Evolutionary conservation across 2,888 invertebrate genomes (phyloP).

Genomic region (Horisme vitalbata): DNA sequence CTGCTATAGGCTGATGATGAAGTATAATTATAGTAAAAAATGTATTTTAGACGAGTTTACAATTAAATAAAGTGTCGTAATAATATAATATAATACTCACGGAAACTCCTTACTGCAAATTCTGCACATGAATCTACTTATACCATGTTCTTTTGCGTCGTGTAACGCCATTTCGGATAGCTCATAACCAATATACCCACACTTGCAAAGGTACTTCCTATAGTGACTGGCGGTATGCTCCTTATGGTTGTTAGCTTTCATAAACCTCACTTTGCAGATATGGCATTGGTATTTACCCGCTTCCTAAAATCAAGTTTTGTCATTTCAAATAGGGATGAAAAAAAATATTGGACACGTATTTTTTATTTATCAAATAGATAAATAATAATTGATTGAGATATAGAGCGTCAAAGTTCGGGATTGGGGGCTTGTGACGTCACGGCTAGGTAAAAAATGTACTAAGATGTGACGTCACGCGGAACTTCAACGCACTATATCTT

Average conservation of each 20-base stretch:
- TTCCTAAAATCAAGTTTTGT: neutral
- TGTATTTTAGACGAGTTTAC: no score
- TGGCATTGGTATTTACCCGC: conserved; percentile 14
- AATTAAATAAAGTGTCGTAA: no score
- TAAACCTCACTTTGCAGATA: conserved; percentile 18
- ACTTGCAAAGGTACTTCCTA: conserved; percentile 14
- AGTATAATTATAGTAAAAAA: no score
- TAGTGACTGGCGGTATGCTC: conserved; percentile 14
- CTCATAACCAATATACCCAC: conserved; percentile 4
- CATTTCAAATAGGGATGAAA: neutral
- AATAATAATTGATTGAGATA: no score
- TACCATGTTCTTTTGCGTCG: conserved; percentile 18
- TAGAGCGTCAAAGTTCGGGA: no score
- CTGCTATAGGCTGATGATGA: no score
- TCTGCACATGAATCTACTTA: conserved; percentile 13
- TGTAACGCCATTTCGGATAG: conserved; percentile 18
- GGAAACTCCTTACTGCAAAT: conserved; percentile 11
- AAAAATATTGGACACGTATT: no score
- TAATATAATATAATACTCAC: conserved; percentile 11
- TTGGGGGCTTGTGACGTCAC: no score
- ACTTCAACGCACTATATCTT: no score
- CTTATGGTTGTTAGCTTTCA: conserved; percentile 6
- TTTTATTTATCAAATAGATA: no score
- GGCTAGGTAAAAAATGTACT: no score
- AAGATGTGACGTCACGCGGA: no score